These are phyloP conservation scores for Lepisosteus oculatus DNA, from an alignment of 2,113 vertebrate genomes.

Conservation along the genomic window DNA sequence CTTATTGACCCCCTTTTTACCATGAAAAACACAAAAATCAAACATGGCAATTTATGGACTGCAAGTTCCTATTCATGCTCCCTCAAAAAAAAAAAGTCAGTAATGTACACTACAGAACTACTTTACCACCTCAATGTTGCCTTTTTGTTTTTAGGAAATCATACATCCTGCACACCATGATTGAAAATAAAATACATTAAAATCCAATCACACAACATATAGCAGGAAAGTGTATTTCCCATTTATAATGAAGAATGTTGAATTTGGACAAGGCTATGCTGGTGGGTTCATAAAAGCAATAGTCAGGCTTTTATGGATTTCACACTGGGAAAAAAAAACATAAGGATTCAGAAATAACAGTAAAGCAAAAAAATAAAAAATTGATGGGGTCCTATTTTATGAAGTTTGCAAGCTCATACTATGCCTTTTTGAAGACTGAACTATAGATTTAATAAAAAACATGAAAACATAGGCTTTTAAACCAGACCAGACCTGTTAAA, in stretches of 20 bases:
- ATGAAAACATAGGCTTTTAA: neutral
- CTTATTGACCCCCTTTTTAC: neutral
- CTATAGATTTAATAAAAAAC: no score
- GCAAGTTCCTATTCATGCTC: neutral
- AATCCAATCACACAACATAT: neutral
- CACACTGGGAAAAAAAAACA: neutral
- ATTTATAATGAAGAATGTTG: neutral
- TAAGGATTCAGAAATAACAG: neutral
- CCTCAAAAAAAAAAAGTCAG: neutral
- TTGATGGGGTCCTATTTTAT: no score
- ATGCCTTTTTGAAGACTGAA: no score
- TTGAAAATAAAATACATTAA: no score
- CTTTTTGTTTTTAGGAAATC: neutral
- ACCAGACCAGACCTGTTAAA: conserved; percentile 6
- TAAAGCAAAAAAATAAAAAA: neutral
- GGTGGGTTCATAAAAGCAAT: neutral
- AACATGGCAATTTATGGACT: conserved; percentile 3
- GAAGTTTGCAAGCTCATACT: no score
- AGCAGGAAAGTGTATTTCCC: neutral
- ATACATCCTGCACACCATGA: neutral
- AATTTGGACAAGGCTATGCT: neutral
- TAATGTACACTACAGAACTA: neutral
- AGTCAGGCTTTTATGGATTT: neutral
- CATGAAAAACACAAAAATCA: conserved; percentile 9
- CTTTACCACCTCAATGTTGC: neutral